Evolutionary conservation across 2,888 invertebrate species (phyloP).

Genomic region (Colostygia pectinataria): DNA sequence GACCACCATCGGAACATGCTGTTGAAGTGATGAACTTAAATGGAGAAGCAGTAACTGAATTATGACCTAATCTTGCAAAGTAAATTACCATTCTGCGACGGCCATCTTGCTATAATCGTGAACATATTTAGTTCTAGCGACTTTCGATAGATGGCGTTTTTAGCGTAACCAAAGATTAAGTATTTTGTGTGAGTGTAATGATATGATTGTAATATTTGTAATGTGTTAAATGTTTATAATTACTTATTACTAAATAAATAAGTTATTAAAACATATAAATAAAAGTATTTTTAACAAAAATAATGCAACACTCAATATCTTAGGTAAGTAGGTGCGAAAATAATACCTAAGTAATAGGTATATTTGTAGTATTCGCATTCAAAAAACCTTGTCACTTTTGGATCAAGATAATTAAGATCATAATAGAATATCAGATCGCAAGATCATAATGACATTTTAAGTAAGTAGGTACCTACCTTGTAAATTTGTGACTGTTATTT

Average conservation of each 20-base stretch:
- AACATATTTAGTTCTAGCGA: constrained; percentile 31
- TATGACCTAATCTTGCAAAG: constrained; percentile 54
- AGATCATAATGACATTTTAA: too few species aligned
- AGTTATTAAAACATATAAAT: too few species aligned
- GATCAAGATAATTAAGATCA: too few species aligned
- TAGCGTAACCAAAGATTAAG: constrained; percentile 41
- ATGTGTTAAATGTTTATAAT: constrained; percentile 27
- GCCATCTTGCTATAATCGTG: constrained; percentile 4
- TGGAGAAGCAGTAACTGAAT: constrained; percentile 78
- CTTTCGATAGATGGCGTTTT: constrained; percentile 56
- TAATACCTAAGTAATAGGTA: too few species aligned
- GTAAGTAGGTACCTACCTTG: too few species aligned
- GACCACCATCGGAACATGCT: constrained; percentile 75
- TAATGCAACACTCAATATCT: too few species aligned
- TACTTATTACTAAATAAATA: constrained; percentile 23
- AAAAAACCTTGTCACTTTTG: too few species aligned
- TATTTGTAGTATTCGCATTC: too few species aligned
- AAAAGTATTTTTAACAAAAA: too few species aligned
- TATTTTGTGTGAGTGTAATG: constrained; percentile 36
- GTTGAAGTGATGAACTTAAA: constrained; percentile 70
- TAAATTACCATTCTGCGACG: neutral
- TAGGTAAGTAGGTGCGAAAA: too few species aligned
- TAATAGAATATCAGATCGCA: too few species aligned
- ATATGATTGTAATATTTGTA: constrained; percentile 24
- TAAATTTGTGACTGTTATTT: too few species aligned